A percentile compares a stretch with the other conserved stretches of the same genome.
These are phyloP conservation scores for Mactromeris polynyma DNA, from an alignment of 2,888 invertebrate genomes.

Conservation along the genomic window DNA sequence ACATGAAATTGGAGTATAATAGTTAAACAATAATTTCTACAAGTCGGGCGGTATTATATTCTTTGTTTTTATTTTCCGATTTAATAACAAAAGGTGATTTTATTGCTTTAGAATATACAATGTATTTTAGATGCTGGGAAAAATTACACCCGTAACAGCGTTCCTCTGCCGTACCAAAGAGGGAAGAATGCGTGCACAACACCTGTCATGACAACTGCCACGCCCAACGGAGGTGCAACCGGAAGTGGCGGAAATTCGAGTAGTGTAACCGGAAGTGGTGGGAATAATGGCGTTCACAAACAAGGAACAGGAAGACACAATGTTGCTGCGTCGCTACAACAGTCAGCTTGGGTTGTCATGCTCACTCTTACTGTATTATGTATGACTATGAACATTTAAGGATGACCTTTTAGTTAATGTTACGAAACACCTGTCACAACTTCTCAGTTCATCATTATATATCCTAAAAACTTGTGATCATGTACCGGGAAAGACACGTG, in stretches of 20 bases:
- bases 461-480: too few relatives aligned
- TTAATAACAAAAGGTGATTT: too few relatives aligned
- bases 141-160: conserved; percentile 1
- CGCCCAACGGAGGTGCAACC: background rate
- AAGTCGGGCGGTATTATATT: too few relatives aligned
- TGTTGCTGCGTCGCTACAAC: background rate
- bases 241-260: background rate
- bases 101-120: too few relatives aligned
- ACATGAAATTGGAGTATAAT: too few relatives aligned
- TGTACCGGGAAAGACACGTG: too few relatives aligned
- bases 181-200: background rate
- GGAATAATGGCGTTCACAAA: background rate
- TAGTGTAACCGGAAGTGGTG: background rate
- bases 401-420: too few relatives aligned
- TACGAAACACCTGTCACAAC: too few relatives aligned
- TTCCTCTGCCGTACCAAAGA: conserved; percentile 16
- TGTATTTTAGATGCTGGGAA: conserved; percentile 24
- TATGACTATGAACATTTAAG: too few relatives aligned
- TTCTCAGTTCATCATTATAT: too few relatives aligned
- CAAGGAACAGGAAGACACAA: background rate
- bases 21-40: too few relatives aligned
- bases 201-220: background rate
- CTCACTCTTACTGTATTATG: background rate
- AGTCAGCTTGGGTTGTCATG: background rate
- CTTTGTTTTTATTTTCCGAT: too few relatives aligned